These are phyloP conservation scores for Halcyon badia DNA, from an alignment of 2,797 vertebrate genomes.

Conservation along the genomic window DNA sequence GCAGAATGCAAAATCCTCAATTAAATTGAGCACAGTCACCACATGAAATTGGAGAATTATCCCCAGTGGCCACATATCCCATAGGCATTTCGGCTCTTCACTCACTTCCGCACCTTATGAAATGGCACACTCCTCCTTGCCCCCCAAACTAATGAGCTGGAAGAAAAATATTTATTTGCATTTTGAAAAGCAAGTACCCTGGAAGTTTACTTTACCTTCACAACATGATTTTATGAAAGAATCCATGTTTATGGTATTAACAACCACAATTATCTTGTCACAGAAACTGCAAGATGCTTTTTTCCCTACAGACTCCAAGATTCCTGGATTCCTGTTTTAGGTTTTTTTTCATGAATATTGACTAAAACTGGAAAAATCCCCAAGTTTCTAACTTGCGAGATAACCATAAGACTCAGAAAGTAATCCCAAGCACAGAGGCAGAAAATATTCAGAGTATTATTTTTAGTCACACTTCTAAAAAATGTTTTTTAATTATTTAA, in stretches of 20 bases:
- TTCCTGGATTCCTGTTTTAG: background rate
- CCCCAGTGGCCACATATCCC: background rate
- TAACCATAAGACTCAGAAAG: background rate
- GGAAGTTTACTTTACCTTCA: background rate
- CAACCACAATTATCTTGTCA: background rate
- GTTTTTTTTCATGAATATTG: background rate
- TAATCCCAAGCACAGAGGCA: background rate
- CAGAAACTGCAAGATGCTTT: background rate
- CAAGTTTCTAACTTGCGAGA: background rate
- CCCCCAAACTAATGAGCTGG: background rate
- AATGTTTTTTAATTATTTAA: background rate
- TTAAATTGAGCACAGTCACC: background rate
- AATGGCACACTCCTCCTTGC: fast-evolving
- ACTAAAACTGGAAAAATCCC: background rate
- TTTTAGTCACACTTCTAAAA: background rate
- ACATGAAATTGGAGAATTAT: background rate
- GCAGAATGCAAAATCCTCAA: background rate
- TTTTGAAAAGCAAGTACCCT: background rate
- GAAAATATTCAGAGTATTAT: background rate
- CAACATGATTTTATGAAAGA: background rate
- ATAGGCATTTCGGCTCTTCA: background rate
- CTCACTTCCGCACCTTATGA: background rate
- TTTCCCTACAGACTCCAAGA: background rate
- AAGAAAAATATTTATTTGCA: background rate
- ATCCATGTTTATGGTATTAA: background rate